Evolutionary conservation across 2,888 invertebrate species (phyloP).

Genomic region (Sinelater perroti): DNA sequence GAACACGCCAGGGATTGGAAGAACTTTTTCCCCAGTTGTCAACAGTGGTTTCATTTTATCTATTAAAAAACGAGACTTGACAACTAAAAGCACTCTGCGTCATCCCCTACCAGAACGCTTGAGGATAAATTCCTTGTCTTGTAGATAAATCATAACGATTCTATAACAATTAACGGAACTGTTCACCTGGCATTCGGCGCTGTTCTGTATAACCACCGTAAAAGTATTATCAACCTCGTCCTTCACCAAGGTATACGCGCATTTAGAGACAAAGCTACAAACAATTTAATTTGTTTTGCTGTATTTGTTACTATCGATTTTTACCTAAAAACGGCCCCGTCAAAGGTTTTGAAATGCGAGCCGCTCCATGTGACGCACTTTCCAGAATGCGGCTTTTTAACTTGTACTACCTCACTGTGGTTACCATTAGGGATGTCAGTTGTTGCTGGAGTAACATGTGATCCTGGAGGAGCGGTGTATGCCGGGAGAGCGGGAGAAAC

Average conservation of each 20-base stretch:
- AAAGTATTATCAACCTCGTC: conserved; percentile 77
- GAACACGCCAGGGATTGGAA: conserved; percentile 77
- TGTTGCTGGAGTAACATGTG: neutral
- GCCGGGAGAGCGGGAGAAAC: no score
- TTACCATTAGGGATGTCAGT: neutral
- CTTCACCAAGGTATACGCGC: conserved; percentile 77
- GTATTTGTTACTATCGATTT: no score
- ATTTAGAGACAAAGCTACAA: conserved; percentile 76
- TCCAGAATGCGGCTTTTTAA: conserved; percentile 68
- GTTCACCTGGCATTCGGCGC: conserved; percentile 63
- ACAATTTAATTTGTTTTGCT: neutral
- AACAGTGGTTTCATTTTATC: conserved; percentile 48
- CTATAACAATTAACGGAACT: conserved; percentile 61
- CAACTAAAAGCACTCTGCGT: neutral
- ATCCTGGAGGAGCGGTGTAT: neutral
- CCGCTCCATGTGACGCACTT: conserved; percentile 84
- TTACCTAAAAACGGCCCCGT: conserved; percentile 69
- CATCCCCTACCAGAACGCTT: conserved; percentile 58
- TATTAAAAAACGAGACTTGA: conserved; percentile 18
- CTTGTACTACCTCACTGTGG: neutral
- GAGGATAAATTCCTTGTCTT: conserved; percentile 74
- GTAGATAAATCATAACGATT: conserved; percentile 71
- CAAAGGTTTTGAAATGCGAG: conserved; percentile 84
- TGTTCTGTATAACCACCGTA: conserved; percentile 69
- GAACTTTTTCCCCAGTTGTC: conserved; percentile 46